These are phyloP conservation scores for Clarias pachynema DNA, from an alignment of 2,797 vertebrate species.

Conservation along the genomic window DNA sequence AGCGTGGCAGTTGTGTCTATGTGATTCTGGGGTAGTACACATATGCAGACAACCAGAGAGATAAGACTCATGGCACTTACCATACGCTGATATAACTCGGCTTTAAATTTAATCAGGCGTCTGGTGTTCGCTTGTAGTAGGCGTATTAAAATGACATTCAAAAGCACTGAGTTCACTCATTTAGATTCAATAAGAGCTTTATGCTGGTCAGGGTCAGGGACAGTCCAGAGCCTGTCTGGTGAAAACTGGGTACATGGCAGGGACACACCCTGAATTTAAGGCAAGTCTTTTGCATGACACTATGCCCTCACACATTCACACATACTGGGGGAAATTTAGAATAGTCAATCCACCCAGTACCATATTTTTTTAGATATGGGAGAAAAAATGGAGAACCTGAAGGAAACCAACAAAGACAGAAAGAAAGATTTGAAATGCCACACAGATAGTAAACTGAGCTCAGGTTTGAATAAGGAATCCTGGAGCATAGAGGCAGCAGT, in stretches of 20 bases:
- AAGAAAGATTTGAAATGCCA: not conserved
- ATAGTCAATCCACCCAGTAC: not conserved
- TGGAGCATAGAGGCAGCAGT: no score
- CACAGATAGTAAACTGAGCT: not conserved
- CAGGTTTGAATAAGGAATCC: not conserved
- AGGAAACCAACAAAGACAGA: not conserved
- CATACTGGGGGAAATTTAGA: not conserved
- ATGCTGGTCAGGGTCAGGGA: not conserved
- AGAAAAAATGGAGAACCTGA: not conserved
- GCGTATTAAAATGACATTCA: not conserved
- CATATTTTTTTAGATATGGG: not conserved
- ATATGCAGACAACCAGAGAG: not conserved
- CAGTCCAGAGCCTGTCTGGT: not conserved
- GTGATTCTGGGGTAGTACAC: not conserved
- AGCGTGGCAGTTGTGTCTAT: not conserved
- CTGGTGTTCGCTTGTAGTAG: not conserved
- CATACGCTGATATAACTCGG: conserved; percentile 19
- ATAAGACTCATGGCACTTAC: conserved; percentile 13
- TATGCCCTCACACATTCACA: not conserved
- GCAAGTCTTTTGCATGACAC: not conserved
- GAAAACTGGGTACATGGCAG: not conserved
- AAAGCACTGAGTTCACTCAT: not conserved
- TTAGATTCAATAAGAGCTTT: not conserved
- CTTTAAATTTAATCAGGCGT: conserved; percentile 33
- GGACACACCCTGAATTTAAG: not conserved